Conservation (phyloP, 2,888 invertebrate genomes). For the Andrena bucephala region DNA sequence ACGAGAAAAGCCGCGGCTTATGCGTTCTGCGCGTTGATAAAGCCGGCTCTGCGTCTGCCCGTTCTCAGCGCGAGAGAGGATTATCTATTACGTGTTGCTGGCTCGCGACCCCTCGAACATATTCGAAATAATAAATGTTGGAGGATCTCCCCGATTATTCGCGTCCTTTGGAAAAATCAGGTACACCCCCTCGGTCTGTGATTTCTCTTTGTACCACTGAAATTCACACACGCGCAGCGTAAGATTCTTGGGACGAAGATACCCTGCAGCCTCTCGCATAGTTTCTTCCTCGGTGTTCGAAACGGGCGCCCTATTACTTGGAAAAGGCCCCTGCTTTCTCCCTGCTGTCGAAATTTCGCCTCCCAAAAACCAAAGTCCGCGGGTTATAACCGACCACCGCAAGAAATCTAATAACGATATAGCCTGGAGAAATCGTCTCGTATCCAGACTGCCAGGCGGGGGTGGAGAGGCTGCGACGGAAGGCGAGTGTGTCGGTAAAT, state of each 20-base stretch:
- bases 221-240: too few species aligned
- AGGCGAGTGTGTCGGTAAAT: slow-evolving; percentile 19
- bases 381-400: slow-evolving; percentile 10
- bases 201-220: too few species aligned
- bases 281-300: too few species aligned
- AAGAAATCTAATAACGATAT: slow-evolving; percentile 56
- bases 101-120: too few species aligned
- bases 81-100: not conserved
- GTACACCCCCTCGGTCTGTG: too few species aligned
- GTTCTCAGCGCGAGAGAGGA: not conserved
- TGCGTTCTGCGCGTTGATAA: slow-evolving; percentile 51
- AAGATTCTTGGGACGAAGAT: too few species aligned
- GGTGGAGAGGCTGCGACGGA: not conserved
- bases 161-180: too few species aligned
- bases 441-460: slow-evolving; percentile 35
- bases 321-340: not conserved
- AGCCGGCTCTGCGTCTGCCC: slow-evolving; percentile 17
- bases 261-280: too few species aligned
- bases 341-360: not conserved
- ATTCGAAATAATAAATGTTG: too few species aligned
- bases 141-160: too few species aligned
- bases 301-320: too few species aligned
- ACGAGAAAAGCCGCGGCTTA: slow-evolving; percentile 47
- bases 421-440: slow-evolving; percentile 28
- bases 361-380: not conserved